Conservation (phyloP, 2,888 invertebrate genomes). For the Artemia sp. region DNA sequence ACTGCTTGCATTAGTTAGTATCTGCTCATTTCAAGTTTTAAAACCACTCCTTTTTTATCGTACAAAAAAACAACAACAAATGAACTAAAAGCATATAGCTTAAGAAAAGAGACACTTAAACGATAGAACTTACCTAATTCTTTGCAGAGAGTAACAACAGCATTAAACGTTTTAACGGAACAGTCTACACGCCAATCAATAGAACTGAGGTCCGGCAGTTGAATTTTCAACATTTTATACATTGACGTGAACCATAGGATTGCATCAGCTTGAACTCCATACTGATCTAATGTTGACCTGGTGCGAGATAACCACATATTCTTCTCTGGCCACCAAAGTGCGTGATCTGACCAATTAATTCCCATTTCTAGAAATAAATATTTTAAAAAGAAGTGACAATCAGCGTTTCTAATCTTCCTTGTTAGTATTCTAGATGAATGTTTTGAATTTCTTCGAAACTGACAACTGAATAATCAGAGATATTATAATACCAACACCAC, state of each 20-base stretch:
- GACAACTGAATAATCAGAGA: conserved; percentile 18
- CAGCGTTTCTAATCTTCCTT: not conserved
- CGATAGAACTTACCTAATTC: conserved; percentile 50
- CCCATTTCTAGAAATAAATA: conserved; percentile 57
- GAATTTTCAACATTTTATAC: conserved; percentile 79
- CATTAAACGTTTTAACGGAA: conserved; percentile 84
- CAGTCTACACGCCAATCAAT: conserved; percentile 84
- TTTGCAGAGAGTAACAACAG: conserved; percentile 80
- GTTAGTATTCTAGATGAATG: not conserved
- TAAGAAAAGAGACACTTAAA: no score
- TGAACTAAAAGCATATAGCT: no score
- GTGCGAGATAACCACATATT: conserved; percentile 88
- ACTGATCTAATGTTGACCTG: conserved; percentile 88
- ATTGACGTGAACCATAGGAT: conserved; percentile 86
- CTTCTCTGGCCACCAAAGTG: conserved; percentile 92
- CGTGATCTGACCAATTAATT: conserved; percentile 98
- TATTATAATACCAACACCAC: no score
- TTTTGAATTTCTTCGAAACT: conserved; percentile 11
- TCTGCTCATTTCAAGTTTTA: no score
- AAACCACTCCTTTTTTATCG: no score
- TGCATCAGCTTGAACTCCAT: conserved; percentile 86
- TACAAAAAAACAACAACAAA: no score
- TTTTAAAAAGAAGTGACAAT: conserved; percentile 25
- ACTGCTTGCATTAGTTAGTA: no score
- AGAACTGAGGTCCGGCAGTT: conserved; percentile 79